A percentile compares a stretch with the other conserved stretches of the same genome.
Evolutionary conservation across 2,113 vertebrate species (phyloP).

Genomic region (Xenopus borealis): DNA sequence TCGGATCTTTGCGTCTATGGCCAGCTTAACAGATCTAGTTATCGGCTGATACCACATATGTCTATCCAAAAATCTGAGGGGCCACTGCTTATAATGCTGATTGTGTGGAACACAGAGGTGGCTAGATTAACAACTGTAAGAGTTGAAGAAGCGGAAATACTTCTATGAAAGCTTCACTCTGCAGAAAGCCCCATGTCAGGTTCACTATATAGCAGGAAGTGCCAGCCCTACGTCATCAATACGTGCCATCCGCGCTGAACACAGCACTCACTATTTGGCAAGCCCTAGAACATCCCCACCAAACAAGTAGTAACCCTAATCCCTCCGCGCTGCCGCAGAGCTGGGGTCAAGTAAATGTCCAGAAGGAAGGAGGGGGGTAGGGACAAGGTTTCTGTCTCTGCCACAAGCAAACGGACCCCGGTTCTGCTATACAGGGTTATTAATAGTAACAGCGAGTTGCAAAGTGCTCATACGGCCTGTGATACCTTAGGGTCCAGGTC

Average conservation of each 20-base stretch:
- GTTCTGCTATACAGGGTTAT: not conserved
- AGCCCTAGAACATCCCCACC: not conserved
- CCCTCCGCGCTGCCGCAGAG: not conserved
- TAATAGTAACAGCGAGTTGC: not conserved
- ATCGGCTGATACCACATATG: too few species aligned
- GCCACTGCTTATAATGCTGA: too few species aligned
- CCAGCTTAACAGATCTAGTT: too few species aligned
- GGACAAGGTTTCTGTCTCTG: too few species aligned
- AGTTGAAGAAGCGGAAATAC: too few species aligned
- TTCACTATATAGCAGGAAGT: constrained; percentile 56
- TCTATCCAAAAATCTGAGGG: too few species aligned
- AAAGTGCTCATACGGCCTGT: not conserved
- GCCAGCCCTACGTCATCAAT: constrained; percentile 3
- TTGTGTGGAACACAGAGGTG: too few species aligned
- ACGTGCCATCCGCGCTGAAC: not conserved
- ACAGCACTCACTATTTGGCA: constrained; percentile 37
- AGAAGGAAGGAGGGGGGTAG: not conserved
- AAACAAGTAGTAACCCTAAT: not conserved
- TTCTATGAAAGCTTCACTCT: too few species aligned
- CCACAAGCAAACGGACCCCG: too few species aligned
- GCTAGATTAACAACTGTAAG: too few species aligned
- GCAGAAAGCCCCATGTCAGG: not conserved
- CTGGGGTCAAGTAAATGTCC: fast-evolving
- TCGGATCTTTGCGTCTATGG: too few species aligned
- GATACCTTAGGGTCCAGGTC: constrained; percentile 91